Conservation (phyloP, 1,140 invertebrate genomes). For the Drosophila kohkoa region DNA sequence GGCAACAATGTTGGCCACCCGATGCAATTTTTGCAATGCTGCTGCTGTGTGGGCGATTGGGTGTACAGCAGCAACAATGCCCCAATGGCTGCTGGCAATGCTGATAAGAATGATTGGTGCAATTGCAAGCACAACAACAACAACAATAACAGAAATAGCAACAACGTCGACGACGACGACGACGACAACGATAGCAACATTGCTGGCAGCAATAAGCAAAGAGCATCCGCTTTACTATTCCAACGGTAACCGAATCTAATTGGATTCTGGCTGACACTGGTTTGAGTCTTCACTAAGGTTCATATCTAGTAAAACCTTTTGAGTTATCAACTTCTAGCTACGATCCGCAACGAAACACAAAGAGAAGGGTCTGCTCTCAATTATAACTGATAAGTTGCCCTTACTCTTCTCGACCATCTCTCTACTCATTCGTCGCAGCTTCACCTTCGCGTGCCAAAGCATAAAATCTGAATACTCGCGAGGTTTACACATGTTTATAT, state of each 20-base stretch:
- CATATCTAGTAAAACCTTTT: neutral
- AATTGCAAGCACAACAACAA: conserved; percentile 49
- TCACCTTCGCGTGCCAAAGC: conserved; percentile 43
- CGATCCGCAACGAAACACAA: neutral
- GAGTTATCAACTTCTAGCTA: neutral
- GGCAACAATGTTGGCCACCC: conserved; percentile 71
- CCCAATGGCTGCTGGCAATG: conserved; percentile 50
- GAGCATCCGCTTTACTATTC: conserved; percentile 10
- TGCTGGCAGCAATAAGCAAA: conserved; percentile 23
- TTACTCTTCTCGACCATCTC: conserved; percentile 23
- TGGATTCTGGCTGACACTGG: conserved; percentile 41
- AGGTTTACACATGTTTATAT: conserved; percentile 12
- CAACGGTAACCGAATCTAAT: conserved; percentile 43
- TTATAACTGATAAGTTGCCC: conserved; percentile 48
- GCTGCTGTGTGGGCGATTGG: conserved; percentile 57
- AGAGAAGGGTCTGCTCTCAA: conserved; percentile 3
- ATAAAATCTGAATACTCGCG: conserved; percentile 30
- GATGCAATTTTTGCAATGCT: conserved; percentile 39
- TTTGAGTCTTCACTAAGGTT: conserved; percentile 47
- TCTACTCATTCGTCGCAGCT: conserved; percentile 46
- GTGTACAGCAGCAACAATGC: conserved; percentile 29
- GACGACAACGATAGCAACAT: conserved; percentile 49
- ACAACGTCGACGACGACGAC: conserved; percentile 10
- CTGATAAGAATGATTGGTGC: conserved; percentile 79
- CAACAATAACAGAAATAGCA: conserved; percentile 27